Conservation (phyloP, 2,888 invertebrate species). For the Dynastes tityus region DNA sequence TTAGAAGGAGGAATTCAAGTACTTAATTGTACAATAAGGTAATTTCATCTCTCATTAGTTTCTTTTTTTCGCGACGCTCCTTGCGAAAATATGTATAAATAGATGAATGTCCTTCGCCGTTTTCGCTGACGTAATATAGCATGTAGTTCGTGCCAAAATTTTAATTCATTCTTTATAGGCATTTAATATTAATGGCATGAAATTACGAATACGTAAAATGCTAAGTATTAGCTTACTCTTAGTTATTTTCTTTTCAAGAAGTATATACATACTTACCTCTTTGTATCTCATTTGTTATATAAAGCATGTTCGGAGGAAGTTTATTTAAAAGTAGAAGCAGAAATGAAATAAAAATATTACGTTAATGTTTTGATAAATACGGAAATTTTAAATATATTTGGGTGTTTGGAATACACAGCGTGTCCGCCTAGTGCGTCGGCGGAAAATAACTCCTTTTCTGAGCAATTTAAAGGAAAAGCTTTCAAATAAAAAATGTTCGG, state of each 20-base stretch:
- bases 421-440: too few relatives aligned
- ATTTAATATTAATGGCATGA: slow-evolving; percentile 13
- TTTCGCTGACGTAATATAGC: slow-evolving; percentile 16
- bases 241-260: background rate
- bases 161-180: background rate
- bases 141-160: slow-evolving; percentile 30
- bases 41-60: slow-evolving; percentile 30
- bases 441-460: too few relatives aligned
- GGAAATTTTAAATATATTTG: too few relatives aligned
- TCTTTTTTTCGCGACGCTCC: background rate
- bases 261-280: background rate
- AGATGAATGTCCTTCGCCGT: slow-evolving; percentile 24
- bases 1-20: slow-evolving; percentile 70
- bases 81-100: slow-evolving; percentile 15
- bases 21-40: slow-evolving; percentile 60
- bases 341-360: too few relatives aligned
- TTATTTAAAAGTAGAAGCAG: too few relatives aligned
- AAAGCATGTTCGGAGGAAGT: too few relatives aligned
- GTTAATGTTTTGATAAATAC: too few relatives aligned
- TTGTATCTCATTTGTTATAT: too few relatives aligned
- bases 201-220: background rate
- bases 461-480: too few relatives aligned
- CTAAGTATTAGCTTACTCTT: background rate
- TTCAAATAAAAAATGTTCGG: too few relatives aligned
- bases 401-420: too few relatives aligned